Base-by-base conservation (phyloP, 2,797 vertebrate species). In the Serranus cabrilla region DNA sequence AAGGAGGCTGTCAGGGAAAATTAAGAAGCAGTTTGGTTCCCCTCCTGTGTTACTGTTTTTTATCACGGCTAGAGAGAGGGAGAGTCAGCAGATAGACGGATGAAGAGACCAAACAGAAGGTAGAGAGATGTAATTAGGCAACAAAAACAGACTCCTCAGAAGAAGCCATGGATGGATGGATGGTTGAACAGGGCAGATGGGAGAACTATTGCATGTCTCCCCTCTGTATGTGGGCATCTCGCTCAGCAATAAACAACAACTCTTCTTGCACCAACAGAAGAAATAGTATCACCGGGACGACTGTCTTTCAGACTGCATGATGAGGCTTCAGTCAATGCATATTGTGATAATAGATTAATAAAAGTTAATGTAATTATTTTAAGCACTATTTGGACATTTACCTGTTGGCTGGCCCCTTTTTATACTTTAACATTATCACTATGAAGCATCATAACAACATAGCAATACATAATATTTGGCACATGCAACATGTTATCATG, bases 1-100 rank as follows among this genome's bases (percentile, higher is more conserved):
- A 97, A 97, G 94, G 95, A 91, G 95, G 93, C 96, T 99, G 98
- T 99, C 98, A 98, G 94, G 93, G 95, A 96, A 98, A 98, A 99
- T 99, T 97, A 98, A 98, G 96, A 96, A 96, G 95, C 94, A 95
- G 96, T 97, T 97, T 96, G 95, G 95, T 97, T 96, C 95, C 94
- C 94, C 87, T 84, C 81, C 83, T 18, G 93, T 93, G 96, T 96
- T 95, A 93, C 97, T 99, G 97, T 96, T 97, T 97, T 98, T 94
- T 98, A 97, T 99, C 97, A 98, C 91, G 78, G 93, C 89, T 89
- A 94, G 93, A 81, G 57, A 71, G 79, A 83, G 52, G 92, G 61
- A 61, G 81, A 79, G 81, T 67, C 71, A 74, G 62, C 72, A 85
- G 80, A 90, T 78, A 82, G 80, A 88, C 42, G 18, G 69, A 91